These are phyloP conservation scores for Nomada hirtipes DNA, from an alignment of 2,888 invertebrate species.

Conservation along the genomic window DNA sequence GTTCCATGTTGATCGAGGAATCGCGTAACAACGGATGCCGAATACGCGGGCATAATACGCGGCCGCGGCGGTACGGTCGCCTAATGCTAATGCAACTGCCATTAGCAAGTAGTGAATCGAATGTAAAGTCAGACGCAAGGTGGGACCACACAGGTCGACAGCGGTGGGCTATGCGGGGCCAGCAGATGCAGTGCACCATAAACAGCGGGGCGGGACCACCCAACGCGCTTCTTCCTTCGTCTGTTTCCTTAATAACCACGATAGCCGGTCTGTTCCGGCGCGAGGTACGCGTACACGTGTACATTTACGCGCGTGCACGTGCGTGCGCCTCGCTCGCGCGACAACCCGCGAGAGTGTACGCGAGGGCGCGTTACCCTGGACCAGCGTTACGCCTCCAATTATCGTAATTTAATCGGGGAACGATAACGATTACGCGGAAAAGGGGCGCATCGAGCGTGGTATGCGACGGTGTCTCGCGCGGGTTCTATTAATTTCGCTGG, in stretches of 20 bases:
- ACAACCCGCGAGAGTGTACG: slow-evolving; percentile 9
- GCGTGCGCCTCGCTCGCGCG: background rate
- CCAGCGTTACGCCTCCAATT: slow-evolving; percentile 12
- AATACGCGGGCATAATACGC: slow-evolving; percentile 46
- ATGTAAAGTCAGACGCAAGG: slow-evolving; percentile 80
- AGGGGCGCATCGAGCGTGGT: too few relatives aligned
- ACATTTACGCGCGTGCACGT: background rate
- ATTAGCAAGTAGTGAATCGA: slow-evolving; percentile 82
- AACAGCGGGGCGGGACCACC: slow-evolving; percentile 83
- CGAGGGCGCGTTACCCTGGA: background rate
- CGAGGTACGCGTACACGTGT: slow-evolving; percentile 40
- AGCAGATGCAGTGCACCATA: slow-evolving; percentile 83
- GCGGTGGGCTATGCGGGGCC: slow-evolving; percentile 79
- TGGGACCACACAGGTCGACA: slow-evolving; percentile 81
- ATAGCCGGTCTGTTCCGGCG: slow-evolving; percentile 73
- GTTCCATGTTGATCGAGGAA: slow-evolving; percentile 55
- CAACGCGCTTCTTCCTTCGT: slow-evolving; percentile 79
- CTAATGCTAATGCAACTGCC: slow-evolving; percentile 79
- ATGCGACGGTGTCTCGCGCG: background rate
- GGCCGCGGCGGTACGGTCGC: slow-evolving; percentile 46
- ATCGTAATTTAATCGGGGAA: slow-evolving; percentile 24
- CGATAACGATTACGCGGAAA: slow-evolving; percentile 1
- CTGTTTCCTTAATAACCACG: slow-evolving; percentile 82
- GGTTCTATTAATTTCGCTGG: background rate
- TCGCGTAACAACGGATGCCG: slow-evolving; percentile 61